phyloP scores from a whole-genome alignment of 2,888 invertebrate species.

The Drosophila peninsularis region DNA sequence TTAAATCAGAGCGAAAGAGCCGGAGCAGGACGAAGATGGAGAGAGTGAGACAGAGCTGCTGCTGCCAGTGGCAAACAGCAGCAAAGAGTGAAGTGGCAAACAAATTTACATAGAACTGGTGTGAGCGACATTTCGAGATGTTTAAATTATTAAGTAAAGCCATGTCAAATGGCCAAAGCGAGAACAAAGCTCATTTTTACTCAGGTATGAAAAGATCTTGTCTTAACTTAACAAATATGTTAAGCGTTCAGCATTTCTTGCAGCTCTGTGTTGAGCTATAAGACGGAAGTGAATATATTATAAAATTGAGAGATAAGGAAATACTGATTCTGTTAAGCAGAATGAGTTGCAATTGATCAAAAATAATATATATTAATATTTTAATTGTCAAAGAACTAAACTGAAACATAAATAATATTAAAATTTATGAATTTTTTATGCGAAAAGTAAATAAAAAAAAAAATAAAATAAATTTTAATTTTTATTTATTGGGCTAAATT shows the following conservation, averaged over 20 bases:
- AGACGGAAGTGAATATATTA: background rate
- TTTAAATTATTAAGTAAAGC: conserved; percentile 20
- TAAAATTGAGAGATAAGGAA: background rate
- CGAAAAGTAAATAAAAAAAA: too few species aligned
- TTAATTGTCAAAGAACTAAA: too few species aligned
- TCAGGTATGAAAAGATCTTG: background rate
- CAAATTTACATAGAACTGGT: conserved; percentile 62
- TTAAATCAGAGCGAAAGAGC: conserved; percentile 59
- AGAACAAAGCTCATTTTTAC: conserved; percentile 6
- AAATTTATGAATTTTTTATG: too few species aligned
- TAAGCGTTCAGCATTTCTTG: background rate
- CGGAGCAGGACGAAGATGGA: background rate
- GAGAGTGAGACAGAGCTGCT: conserved; percentile 1
- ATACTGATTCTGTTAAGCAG: background rate
- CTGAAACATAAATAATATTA: too few species aligned
- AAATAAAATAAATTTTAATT: too few species aligned
- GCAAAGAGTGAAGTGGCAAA: conserved; percentile 25
- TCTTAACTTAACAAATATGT: background rate
- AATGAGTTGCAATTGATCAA: too few species aligned
- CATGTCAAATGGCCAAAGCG: conserved; percentile 7
- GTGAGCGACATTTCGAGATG: conserved; percentile 23
- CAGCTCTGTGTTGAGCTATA: background rate
- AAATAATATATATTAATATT: too few species aligned
- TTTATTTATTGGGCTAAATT: too few species aligned
- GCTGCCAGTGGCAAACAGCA: conserved; percentile 14